Conservation (phyloP, 2,888 invertebrate species). For the Adelognathus sp. region DNA sequence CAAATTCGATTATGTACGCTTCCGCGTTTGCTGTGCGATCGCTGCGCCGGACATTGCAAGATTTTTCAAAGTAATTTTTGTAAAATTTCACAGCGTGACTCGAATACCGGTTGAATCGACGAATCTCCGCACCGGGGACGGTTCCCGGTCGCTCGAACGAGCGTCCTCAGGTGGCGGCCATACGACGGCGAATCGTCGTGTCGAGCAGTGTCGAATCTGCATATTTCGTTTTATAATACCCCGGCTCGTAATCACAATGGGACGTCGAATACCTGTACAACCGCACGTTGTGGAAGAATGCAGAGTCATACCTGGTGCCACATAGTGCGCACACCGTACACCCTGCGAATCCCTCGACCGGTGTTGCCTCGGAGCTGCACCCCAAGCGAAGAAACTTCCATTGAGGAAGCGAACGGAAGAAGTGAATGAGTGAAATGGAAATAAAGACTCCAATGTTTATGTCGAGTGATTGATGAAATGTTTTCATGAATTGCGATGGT, state of each 20-base stretch:
- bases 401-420: neutral
- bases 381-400: slow-evolving; percentile 3
- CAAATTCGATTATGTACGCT: neutral
- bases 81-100: slow-evolving; percentile 1
- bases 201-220: slow-evolving; percentile 60
- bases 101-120: neutral
- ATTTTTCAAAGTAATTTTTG: neutral
- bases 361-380: slow-evolving; percentile 11
- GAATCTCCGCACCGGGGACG: neutral
- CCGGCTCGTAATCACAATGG: slow-evolving; percentile 63
- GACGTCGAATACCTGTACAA: slow-evolving; percentile 64
- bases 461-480: no score
- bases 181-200: slow-evolving; percentile 17
- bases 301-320: slow-evolving; percentile 21
- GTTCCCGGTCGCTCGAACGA: neutral
- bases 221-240: slow-evolving; percentile 61
- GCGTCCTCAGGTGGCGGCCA: slow-evolving; percentile 62
- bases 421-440: neutral
- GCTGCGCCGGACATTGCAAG: neutral
- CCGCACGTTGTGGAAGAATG: slow-evolving; percentile 52
- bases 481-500: no score
- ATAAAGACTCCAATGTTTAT: neutral
- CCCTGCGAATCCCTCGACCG: slow-evolving; percentile 45
- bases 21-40: neutral
- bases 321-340: slow-evolving; percentile 17